Percentiles rank a stretch among this genome's conserved stretches.
These are phyloP conservation scores for Euthynnus affinis DNA, from an alignment of 2,797 vertebrate genomes.

Conservation along the genomic window DNA sequence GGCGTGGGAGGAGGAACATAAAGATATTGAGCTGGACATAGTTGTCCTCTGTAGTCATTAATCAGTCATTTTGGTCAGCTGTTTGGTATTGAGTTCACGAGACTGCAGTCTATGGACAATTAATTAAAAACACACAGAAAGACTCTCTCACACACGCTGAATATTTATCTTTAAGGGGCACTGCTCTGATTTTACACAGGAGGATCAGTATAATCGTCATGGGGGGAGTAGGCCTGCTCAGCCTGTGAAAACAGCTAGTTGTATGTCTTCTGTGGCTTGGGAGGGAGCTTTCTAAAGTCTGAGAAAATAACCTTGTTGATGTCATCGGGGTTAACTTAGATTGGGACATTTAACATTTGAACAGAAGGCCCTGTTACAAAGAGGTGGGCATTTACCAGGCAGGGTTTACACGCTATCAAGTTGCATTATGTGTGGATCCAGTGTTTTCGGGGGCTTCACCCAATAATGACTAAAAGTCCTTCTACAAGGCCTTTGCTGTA, in stretches of 20 bases:
- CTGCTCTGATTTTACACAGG: conserved; percentile 7
- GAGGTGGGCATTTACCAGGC: not conserved
- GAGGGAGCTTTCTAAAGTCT: conserved; percentile 3
- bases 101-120: conserved; percentile 29
- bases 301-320: conserved; percentile 19
- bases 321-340: conserved; percentile 1
- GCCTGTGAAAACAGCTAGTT: conserved; percentile 1
- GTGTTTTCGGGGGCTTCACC: conserved; percentile 1
- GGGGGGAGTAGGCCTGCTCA: not conserved
- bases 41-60: conserved; percentile 63
- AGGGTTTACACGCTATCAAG: not conserved
- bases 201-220: not conserved
- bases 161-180: not conserved
- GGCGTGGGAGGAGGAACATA: conserved; percentile 68
- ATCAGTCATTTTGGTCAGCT: conserved; percentile 65
- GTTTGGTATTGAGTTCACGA: conserved; percentile 19
- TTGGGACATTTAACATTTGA: not conserved
- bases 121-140: conserved; percentile 31
- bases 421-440: not conserved
- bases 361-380: not conserved
- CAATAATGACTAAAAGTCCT: too few relatives aligned
- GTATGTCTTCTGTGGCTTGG: conserved; percentile 6
- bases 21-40: conserved; percentile 65
- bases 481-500: too few relatives aligned
- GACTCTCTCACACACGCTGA: conserved; percentile 8